Base-by-base conservation (phyloP, 2,113 vertebrate genomes). In the Orientallactaga bullata region DNA sequence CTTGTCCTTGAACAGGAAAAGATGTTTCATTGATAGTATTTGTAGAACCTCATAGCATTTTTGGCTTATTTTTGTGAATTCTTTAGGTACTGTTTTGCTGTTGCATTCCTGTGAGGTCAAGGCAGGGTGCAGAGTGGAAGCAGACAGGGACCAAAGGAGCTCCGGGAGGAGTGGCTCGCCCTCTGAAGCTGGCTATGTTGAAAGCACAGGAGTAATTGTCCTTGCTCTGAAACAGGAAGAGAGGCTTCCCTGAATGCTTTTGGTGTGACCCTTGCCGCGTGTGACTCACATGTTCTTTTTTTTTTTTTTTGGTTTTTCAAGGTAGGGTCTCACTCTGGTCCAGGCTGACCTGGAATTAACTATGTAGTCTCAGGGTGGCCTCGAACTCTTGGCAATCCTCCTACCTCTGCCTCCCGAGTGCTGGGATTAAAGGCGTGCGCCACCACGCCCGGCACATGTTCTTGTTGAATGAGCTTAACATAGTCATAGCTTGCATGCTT, bases 1-100 rank as follows among this genome's bases (percentile, higher is more conserved):
- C 77, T 83, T 94, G 8, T 83, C 72, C 63, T 94, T 21, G 83
- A 89, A 39, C 18, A 79, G 85, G 47, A 79, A n/a, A 85, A 78
- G 85, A 58, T 47, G 12, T 74, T 39, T 37, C 60, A 60, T 16
- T 74, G 65, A 77, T 37, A 79, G 47, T 65, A 47, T 86, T 89
- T 71, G 69, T 82, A 95, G 84, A 90, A 66, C 30, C n/a, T 85
- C 47, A 24, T 73, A 76, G 60, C 32, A 58, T 61, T 30, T 89
- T 83, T 82, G 69, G n/a, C 55, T 81, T 32, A 32, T 12, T 73
- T 79, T 28, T 73, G 8, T 88, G 26, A 80, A n/a, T 93, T 42
- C 42, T 84, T 47, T 69, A 69, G 63, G 51, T 63, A 51, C 42
- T 51, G 18, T 79, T 89, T 32, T 93, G 61, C 66, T 26, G 16